Evolutionary conservation across 2,888 invertebrate genomes (phyloP), one percentile per base, ranked within the genome.

Genomic region (Melanostoma mellinum): DNA sequence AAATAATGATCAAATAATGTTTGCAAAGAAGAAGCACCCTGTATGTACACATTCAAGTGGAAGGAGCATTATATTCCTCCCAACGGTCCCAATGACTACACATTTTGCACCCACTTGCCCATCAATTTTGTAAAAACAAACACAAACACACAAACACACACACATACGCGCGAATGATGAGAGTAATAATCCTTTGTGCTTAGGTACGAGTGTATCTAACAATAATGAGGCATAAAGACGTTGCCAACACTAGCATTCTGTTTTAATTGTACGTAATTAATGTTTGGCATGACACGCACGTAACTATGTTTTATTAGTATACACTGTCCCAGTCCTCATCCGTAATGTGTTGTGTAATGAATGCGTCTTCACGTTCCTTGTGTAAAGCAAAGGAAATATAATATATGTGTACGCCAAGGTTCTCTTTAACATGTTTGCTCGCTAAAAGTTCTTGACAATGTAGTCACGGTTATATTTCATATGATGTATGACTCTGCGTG

Each of bases 261-360:
- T 53, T 74, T 52, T 58, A 61, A 78, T 78, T 69, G 68, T 69
- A 53, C 36, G 56, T 82, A 78, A 82, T 82, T 82, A 82, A 69
- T 74, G 77, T 63, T 73, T 60, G 58, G 73, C 77, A 82, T 69
- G 78, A 78, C 82, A 82, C 82, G 78, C 77, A 82, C 77, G 73
- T 82, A 78, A 78, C 69, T 78, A 74, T 82, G 63, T 74, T 74
- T 78, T 82, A 73, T 82, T 78, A 82, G 69, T 52, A 77, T 68
- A 61, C 35, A 61, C 10, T 30, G 61, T 40, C 50, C 50, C 50
- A 50, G 50, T 50, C 32, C 50, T 55, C 46, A 38, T 63, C 44
- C 52, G 52, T 10, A 44, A 48, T 46, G 30, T 36, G 32, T 30
- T 48, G 42, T 53, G 52, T 60, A 71, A 65, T 58, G 60, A 58